phyloP scores from a whole-genome alignment of 2,113 vertebrate genomes.

The Poeciliopsis turrubarensis region DNA sequence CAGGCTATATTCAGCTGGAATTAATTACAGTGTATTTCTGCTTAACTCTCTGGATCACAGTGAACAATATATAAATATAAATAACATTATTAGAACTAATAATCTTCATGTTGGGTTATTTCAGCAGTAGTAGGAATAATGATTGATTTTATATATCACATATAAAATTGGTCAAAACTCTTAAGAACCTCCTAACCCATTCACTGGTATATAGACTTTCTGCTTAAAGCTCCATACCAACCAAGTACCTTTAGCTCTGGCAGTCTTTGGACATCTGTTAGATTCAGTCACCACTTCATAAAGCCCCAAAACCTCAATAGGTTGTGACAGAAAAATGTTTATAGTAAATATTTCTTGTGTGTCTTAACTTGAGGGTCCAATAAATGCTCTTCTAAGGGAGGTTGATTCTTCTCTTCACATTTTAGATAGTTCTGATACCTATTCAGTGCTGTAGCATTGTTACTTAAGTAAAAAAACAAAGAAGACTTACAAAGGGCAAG shows the following conservation, averaged over 20 bases:
- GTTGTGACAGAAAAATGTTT: not conserved
- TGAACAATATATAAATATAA: not conserved
- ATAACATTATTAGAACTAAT: not conserved
- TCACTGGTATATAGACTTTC: no score
- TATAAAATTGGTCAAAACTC: no score
- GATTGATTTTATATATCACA: not conserved
- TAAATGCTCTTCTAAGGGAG: no score
- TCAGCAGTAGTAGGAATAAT: not conserved
- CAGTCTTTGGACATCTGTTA: no score
- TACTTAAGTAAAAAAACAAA: not conserved
- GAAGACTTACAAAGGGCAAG: not conserved
- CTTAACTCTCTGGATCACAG: not conserved
- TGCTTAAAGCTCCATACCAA: no score
- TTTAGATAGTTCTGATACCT: not conserved
- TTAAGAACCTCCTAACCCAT: no score
- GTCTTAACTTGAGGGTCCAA: not conserved
- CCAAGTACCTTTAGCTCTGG: no score
- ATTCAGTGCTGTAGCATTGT: not conserved
- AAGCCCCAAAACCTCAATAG: not conserved
- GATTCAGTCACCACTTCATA: no score
- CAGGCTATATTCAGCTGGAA: not conserved
- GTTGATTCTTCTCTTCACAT: not conserved
- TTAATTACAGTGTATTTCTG: no score
- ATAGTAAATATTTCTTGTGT: not conserved
- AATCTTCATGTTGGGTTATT: not conserved